Evolutionary conservation across 2,888 invertebrate species (phyloP).

Genomic region (Leptothorax acervorum): DNA sequence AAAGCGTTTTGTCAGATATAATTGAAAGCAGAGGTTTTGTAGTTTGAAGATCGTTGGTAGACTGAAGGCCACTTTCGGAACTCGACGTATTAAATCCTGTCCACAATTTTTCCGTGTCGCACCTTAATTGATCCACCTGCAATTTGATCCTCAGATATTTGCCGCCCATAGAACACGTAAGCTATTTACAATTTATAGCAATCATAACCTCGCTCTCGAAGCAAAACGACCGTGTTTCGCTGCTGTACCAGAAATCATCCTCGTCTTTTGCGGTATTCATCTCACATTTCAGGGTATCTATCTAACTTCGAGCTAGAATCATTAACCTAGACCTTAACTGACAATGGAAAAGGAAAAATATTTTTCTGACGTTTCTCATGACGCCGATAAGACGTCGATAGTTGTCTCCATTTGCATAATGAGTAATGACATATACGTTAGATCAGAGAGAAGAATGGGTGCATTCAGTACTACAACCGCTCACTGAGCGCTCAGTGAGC

Average conservation of each 20-base stretch:
- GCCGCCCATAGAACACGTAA: background rate
- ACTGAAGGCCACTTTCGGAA: conserved; percentile 77
- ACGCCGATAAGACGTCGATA: background rate
- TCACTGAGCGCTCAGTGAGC: no score
- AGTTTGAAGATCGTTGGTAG: conserved; percentile 75
- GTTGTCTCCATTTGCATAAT: background rate
- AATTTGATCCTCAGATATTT: background rate
- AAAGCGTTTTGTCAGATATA: conserved; percentile 84
- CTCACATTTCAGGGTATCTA: background rate
- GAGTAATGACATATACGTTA: no score
- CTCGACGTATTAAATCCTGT: conserved; percentile 79
- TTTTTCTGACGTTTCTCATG: background rate
- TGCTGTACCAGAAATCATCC: conserved; percentile 93
- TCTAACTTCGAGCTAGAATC: background rate
- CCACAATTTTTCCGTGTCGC: conserved; percentile 84
- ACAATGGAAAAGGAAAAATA: background rate
- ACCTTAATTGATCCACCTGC: conserved; percentile 87
- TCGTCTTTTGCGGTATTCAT: conserved; percentile 86
- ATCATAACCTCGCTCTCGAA: conserved; percentile 91
- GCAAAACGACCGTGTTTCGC: conserved; percentile 90
- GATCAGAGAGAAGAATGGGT: no score
- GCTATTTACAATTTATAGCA: background rate
- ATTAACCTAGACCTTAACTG: background rate
- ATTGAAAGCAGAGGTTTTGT: conserved; percentile 85
- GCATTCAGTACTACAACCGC: no score